Percentiles rank a stretch among this genome's conserved stretches.
Conservation (phyloP, 2,888 invertebrate genomes). For the Hyppa rectilinea region DNA sequence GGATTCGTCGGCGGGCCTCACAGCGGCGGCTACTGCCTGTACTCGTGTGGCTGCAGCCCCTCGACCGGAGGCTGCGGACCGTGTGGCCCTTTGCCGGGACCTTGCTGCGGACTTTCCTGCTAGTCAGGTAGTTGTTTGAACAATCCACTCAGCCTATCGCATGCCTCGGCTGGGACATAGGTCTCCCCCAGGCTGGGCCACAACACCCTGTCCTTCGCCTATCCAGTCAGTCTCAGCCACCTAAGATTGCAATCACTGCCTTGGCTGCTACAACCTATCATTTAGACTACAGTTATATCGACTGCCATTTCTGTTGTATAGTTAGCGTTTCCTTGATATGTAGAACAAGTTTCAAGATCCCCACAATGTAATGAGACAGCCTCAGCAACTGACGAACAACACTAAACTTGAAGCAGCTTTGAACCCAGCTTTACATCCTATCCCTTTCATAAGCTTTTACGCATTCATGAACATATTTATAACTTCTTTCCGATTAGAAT, state of each 20-base stretch:
- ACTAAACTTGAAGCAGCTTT: no score
- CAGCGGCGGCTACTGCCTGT: constrained; percentile 81
- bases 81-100: constrained; percentile 70
- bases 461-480: no score
- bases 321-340: background rate
- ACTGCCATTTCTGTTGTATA: background rate
- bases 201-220: no score
- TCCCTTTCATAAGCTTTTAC: no score
- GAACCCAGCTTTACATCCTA: no score
- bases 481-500: no score
- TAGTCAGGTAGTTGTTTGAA: constrained; percentile 60
- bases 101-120: constrained; percentile 74
- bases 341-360: background rate
- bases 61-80: constrained; percentile 76
- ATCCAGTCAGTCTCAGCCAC: no score
- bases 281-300: background rate
- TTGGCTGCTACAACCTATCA: background rate
- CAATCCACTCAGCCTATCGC: background rate
- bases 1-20: constrained; percentile 84
- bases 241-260: no score
- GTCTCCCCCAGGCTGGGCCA: background rate
- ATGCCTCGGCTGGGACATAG: background rate
- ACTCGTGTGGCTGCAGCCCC: constrained; percentile 71
- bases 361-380: background rate
- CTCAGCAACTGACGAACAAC: background rate